Base-by-base conservation (phyloP, 2,113 vertebrate genomes). In the Chionomys nivalis region DNA sequence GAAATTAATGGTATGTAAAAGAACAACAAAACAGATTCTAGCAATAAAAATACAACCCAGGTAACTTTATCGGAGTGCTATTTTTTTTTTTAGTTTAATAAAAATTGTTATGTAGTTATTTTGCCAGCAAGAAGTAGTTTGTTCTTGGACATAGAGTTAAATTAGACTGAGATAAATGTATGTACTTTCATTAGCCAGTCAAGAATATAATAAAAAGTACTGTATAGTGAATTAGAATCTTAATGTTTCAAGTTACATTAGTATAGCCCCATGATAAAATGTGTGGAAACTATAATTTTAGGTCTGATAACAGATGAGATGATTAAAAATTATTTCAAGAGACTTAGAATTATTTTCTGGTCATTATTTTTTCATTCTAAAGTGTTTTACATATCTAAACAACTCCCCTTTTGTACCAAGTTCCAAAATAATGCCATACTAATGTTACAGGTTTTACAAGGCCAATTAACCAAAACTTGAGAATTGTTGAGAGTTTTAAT, bases 1-100 rank as follows among this genome's bases (percentile, higher is more conserved):
- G 63, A 73, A 92, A 75, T 76, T 92, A 88, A 55, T 88, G 76
- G 88, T 65, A 95, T 88, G 4, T 82, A 44, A 66, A 88, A 61
- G 39, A 42, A 52, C 31, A 79, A 36, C 70, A 70, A 63, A 91
- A 72, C 10, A n/a, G 31, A 68, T 68, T 36, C 23, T 36, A 65
- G 52, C 14, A 78, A 39, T 66, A 39, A 92, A 86, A 68, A 72
- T 39, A n/a, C 52, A 42, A 81, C 39, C 33, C 31, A 75, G 4
- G 31, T 92, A 81, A 52, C 8, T n/a, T n/a, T 91, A 39, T 17
- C 42, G 19, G 5, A 73, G 65, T 81, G 42, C 5, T 79, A 36
- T 39, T 55, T 87, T 78, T 87, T 78, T 77, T 78, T 55, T 55
- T 52, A 36, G 42, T 66, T 73, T 42, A 79, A 73, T 61, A 12